Base-by-base conservation (phyloP, 2,888 invertebrate species). In the Sialis lutaria region DNA sequence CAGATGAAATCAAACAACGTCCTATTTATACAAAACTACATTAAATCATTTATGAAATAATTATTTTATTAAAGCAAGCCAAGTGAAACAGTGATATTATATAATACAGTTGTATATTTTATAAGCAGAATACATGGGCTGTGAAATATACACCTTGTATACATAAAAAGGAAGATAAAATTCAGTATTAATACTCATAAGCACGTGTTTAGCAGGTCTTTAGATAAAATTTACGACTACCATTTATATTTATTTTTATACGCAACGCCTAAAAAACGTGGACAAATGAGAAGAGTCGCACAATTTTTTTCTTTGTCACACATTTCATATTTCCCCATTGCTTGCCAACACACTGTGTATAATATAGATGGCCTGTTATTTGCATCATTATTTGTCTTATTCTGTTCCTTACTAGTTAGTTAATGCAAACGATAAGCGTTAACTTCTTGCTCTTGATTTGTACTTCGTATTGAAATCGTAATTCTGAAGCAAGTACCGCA, bases 151-250 rank as follows among this genome's bases (percentile, higher is more conserved):
- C 32, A 42, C 42, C 32, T 42, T 42, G 42, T 42, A 44, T 22
- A 34, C 44, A 37, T 37, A 33, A 44, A 44, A 32, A 44, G 44
- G 32, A 34, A 44, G 44, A 33, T 44, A 33, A 44, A 33, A 33
- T 44, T 33, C 13, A 32, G 34, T 34, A 44, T 44, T 44, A 44
- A 44, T 44, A 44, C 44, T 44, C 44, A 44, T 44, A 44, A 44
- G 44, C 44, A 44, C 44, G 44, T 44, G 44, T 44, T 44, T 44
- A 44, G 44, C 44, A 44, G 44, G 44, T 44, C 44, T 44, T 44
- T 44, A 44, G 44, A 44, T 44, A 44, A 44, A 44, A 44, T 44
- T 44, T 44, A 44, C 44, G 44, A 44, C 44, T 22, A 33, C 35
- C 33, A 44, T 44, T 44, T 44, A 44, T 44, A 34, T 44, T 44